phyloP scores from a whole-genome alignment of 35 echinoderm and acorn worm species.

The Strongylocentrotus purpuratus region DNA sequence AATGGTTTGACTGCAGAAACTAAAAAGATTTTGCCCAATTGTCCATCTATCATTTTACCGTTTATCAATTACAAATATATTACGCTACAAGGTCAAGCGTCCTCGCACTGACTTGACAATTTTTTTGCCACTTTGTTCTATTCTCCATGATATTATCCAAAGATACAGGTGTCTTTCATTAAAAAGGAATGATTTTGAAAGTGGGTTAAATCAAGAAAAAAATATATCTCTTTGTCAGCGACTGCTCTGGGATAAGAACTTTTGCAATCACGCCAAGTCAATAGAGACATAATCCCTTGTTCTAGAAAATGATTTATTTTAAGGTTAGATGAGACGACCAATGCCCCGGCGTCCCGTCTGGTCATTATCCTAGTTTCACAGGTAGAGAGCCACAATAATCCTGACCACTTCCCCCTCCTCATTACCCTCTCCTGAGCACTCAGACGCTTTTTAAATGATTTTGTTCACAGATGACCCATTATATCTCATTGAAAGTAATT shows the following conservation, averaged over 20 bases:
- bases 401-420: not conserved
- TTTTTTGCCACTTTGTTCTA: no score
- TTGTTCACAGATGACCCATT: not conserved
- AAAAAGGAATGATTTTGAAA: not conserved
- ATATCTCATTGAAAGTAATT: not conserved
- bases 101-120: no score
- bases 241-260: not conserved
- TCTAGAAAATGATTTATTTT: slow-evolving; percentile 7
- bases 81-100: no score
- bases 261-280: not conserved
- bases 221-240: not conserved
- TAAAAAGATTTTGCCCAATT: not conserved
- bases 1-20: no score
- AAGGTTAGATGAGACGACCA: not conserved
- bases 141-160: not conserved
- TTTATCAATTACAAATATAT: not conserved
- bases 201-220: not conserved
- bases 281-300: not conserved
- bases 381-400: not conserved
- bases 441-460: not conserved
- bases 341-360: not conserved
- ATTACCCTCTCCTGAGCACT: not conserved
- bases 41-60: not conserved
- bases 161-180: not conserved
- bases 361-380: slow-evolving; percentile 17